Evolutionary conservation across 1,140 invertebrate species (phyloP), one percentile per base, ranked within the genome.

Genomic region (Mycetomoellerius zeteki): DNA sequence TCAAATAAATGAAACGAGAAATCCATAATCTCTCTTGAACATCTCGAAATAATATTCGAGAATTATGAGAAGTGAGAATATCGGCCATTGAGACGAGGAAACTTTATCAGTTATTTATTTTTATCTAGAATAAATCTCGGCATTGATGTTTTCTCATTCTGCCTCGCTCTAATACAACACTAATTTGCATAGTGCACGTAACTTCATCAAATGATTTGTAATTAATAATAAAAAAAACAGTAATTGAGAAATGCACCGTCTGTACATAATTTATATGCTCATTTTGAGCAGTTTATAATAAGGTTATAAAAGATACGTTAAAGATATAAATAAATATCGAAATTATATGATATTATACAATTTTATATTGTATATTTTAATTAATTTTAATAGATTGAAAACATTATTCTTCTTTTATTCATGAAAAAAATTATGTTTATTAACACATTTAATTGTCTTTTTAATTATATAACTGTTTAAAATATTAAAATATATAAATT

Each of bases 191-290:
- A 3, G 21, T n/a, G 21, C n/a, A 56, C 33, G 19, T 81, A 69
- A 81, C 10, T 54, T 52, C 1, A 10, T 30, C 43, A 5, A n/a
- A 27, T 2, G 10, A 27, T 65, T 78, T 50, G 30, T 47, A 27
- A 69, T 81, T 56, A 81, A 65, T 81, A 80, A 54, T 81, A 14
- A 37, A 37, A 37, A 37, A 71, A 24, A 6, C 2, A 0, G 24
- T 62, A 62, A 12, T 3, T 2, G 10, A 8, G 43, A 43, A 4
- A 21, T 76, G 33, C 19, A n/a, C 8, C 3, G 14, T 0, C n/a
- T 21, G 47, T 43, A 60, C 6, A 27, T 43, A 43, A 43, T 43
- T 43, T 43, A 43, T 43, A 43, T 43, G 6, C 1, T 3, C 2
- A 10, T 54, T 80, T 19, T 2, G 21, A 52, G 30, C 7, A 33